Percentiles rank a stretch among this genome's conserved stretches.
phyloP scores from a whole-genome alignment of 2,797 vertebrate species.

The Chrysolophus pictus region DNA sequence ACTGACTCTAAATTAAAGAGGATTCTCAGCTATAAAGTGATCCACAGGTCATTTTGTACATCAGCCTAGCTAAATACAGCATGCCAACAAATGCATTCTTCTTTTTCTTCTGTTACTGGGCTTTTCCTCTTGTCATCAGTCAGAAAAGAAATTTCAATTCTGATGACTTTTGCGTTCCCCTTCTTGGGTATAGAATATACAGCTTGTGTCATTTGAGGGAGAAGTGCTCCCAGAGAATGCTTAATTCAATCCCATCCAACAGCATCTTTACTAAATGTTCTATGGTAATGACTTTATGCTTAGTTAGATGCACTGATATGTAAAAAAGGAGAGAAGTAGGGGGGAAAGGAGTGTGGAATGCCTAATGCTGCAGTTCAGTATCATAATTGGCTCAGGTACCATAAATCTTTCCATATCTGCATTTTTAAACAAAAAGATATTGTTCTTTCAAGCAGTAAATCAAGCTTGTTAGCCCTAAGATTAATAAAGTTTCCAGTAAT shows the following conservation, averaged over 20 bases:
- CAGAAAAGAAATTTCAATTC: neutral
- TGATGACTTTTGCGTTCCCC: neutral
- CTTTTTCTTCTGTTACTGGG: neutral
- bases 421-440: slow-evolving; percentile 8
- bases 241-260: neutral
- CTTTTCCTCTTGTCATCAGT: neutral
- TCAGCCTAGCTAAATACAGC: neutral
- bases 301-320: neutral
- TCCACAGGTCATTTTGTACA: fast-evolving
- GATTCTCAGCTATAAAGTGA: fast-evolving
- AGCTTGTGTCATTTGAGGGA: neutral
- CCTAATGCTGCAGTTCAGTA: slow-evolving; percentile 4
- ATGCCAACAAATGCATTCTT: fast-evolving
- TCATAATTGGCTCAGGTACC: neutral
- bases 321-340: neutral
- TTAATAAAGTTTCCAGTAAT: slow-evolving; percentile 65
- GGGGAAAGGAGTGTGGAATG: neutral
- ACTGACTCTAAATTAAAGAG: fast-evolving
- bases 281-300: neutral
- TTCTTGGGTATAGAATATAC: neutral
- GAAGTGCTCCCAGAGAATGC: neutral
- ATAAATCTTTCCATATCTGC: slow-evolving; percentile 1
- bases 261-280: neutral
- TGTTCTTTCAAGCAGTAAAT: slow-evolving; percentile 42
- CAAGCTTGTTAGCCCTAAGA: slow-evolving; percentile 37